Conservation (phyloP, 2,888 invertebrate genomes). For the Oscheius sp. region DNA sequence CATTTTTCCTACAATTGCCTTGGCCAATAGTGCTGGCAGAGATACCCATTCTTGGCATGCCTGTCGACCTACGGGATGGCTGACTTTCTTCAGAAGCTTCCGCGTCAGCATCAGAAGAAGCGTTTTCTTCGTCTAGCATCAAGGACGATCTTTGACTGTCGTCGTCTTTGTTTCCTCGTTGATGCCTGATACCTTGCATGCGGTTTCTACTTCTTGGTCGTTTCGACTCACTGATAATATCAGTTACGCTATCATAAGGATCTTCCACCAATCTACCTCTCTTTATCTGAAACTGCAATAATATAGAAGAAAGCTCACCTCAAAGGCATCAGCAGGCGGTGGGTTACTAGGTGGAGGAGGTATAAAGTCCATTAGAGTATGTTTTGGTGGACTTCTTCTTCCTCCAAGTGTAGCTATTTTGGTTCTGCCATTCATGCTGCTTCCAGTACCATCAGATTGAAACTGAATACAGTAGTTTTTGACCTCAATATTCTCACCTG, state of each 20-base stretch:
- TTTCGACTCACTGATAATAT: slow-evolving; percentile 35
- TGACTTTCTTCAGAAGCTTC: slow-evolving; percentile 49
- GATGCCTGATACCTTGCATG: slow-evolving; percentile 42
- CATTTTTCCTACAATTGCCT: slow-evolving; percentile 41
- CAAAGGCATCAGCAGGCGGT: slow-evolving; percentile 49
- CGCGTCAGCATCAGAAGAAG: slow-evolving; percentile 52
- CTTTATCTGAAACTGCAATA: too few relatives aligned
- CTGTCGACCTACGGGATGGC: slow-evolving; percentile 36
- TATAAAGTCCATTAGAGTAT: slow-evolving; percentile 61
- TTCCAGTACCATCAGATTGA: slow-evolving; percentile 62
- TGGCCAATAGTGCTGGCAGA: slow-evolving; percentile 47
- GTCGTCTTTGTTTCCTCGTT: slow-evolving; percentile 51
- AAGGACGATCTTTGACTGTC: slow-evolving; percentile 57
- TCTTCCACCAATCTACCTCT: slow-evolving; percentile 40
- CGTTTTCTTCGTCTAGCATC: slow-evolving; percentile 49
- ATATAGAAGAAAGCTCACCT: slow-evolving; percentile 45
- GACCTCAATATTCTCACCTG: slow-evolving; percentile 41
- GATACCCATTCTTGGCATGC: slow-evolving; percentile 52
- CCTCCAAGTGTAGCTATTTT: slow-evolving; percentile 34
- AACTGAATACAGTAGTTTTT: slow-evolving; percentile 25
- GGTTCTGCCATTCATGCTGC: slow-evolving; percentile 49
- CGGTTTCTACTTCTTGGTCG: slow-evolving; percentile 55
- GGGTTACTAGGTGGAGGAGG: slow-evolving; percentile 62
- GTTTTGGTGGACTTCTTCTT: slow-evolving; percentile 48
- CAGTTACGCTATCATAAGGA: slow-evolving; percentile 47